Base-by-base conservation (phyloP, 1,140 invertebrate genomes). In the Drosophila kanapiae region DNA sequence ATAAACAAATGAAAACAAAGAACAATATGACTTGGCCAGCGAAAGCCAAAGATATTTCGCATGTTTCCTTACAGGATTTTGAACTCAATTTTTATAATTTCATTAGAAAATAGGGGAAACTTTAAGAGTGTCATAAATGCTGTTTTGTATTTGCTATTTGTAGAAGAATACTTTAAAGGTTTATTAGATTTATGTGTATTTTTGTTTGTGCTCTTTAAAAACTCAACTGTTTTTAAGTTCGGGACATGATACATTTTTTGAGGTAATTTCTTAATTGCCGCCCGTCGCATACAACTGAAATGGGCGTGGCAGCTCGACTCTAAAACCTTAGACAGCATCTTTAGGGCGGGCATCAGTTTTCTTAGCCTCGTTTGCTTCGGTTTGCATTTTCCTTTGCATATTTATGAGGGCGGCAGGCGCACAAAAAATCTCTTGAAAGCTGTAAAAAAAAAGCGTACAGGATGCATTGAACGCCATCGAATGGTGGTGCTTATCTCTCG, bases 311-410 rank as follows among this genome's bases (percentile, higher is more conserved):
- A 72, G 37, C 23, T 29, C 23, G 35, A 10, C 53, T 37, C 9
- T 53, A 31, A 63, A 60, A 67, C 62, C 54, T 51, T 69, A 29
- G 57, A 63, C 81, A 77, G 60, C 74, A 63, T 61, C 72, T 35
- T n/a, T 35, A 16, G 58, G 14, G 16, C 0, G 14, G 40, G 43
- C 42, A 40, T 37, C 7, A 45, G 42, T 70, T 75, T 65, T 42
- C 13, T 57, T 57, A 43, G 47, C 53, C 45, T 84, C 64, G 63
- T 78, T 81, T 64, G 61, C 82, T 63, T 80, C 76, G 76, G 48
- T 72, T 83, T 86, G 79, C 75, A 82, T 82, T 83, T 87, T 61
- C 74, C 76, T 82, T 86, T 82, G 82, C 82, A 87, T 88, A 88
- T 86, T 83, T 86, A 88, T 88, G 71, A 88, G 80, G 84, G 75